Base-by-base conservation (phyloP, 64 coral and sea anemone genomes). In the Pocillopora damicornis region DNA sequence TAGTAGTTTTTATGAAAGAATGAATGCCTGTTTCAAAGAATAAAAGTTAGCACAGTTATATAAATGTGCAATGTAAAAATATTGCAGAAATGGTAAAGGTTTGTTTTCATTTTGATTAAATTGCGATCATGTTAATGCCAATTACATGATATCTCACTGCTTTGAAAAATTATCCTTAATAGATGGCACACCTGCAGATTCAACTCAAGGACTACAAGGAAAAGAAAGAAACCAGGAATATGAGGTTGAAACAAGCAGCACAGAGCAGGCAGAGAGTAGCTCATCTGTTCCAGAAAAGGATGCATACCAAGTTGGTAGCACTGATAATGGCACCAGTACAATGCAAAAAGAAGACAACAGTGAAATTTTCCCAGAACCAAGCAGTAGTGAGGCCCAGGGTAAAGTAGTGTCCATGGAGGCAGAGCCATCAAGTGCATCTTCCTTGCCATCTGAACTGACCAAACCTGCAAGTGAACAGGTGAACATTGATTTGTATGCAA, bases 111-210 rank as follows among this genome's bases (percentile, higher is more conserved):
- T 51, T 51, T 1, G 42, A 4, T 51, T 51, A 2, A 51, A 7
- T 7, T 51, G 42, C 7, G 42, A 51, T 51, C 42, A 51, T 51
- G 42, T 51, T 7, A 51, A 51, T 51, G 42, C 42, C 42, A 51
- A 4, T 7, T 51, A 7, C 42, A 51, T 51, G 42, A 51, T 51
- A 4, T 51, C 42, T 51, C 42, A 51, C 7, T 4, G 42, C 42
- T 51, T 51, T 51, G 42, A 51, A 51, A 51, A 51, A 51, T 51
- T 2, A 51, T 51, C 42, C 7, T 89, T 60, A 30, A 59, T 78
- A 97, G 94, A 90, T 88, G 94, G 89, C 72, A 62, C 88, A 64
- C 91, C 87, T 74, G 90, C 87, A 13, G 94, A 97, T 59, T 97
- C 94, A 16, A 97, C 94, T 35, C 94, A 97, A 80, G 89, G 91